These are phyloP conservation scores for Albula goreensis DNA, from an alignment of 2,113 vertebrate genomes.

Conservation along the genomic window DNA sequence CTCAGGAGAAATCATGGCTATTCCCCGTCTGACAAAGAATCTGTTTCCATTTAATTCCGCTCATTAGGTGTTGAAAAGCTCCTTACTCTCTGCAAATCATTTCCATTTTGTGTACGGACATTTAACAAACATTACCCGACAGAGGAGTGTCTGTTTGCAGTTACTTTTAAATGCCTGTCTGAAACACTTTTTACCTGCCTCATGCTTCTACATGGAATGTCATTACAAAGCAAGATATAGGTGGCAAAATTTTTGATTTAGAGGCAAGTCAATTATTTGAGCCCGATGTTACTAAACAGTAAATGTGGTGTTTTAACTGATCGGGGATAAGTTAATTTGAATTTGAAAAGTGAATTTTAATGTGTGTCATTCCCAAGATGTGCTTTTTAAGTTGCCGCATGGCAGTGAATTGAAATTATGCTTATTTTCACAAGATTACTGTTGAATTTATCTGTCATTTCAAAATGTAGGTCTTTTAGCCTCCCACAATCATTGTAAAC, in stretches of 20 bases:
- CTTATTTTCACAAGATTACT: too few relatives aligned
- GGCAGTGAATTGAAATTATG: too few relatives aligned
- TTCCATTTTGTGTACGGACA: background rate
- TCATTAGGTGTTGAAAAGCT: slow-evolving; percentile 23
- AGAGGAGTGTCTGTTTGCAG: background rate
- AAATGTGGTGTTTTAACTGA: background rate
- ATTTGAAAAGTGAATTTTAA: too few relatives aligned
- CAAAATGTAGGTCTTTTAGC: too few relatives aligned
- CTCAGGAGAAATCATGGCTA: slow-evolving; percentile 11
- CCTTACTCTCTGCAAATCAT: background rate
- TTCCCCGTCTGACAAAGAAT: slow-evolving; percentile 26
- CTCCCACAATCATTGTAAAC: too few relatives aligned
- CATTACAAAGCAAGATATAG: background rate
- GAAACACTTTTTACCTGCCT: background rate
- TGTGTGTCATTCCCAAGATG: too few relatives aligned
- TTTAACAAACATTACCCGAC: background rate
- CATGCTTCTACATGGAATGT: background rate
- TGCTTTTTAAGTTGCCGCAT: too few relatives aligned
- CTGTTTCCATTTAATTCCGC: slow-evolving; percentile 31
- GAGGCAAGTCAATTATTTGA: background rate
- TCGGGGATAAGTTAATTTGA: too few relatives aligned
- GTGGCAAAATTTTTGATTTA: background rate
- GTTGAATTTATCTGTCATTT: too few relatives aligned
- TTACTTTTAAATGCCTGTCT: background rate
- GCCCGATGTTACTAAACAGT: background rate